Percentiles rank a stretch among this genome's conserved stretches.
phyloP scores from a whole-genome alignment of 2,888 invertebrate genomes.

The Carterocephalus palaemon region DNA sequence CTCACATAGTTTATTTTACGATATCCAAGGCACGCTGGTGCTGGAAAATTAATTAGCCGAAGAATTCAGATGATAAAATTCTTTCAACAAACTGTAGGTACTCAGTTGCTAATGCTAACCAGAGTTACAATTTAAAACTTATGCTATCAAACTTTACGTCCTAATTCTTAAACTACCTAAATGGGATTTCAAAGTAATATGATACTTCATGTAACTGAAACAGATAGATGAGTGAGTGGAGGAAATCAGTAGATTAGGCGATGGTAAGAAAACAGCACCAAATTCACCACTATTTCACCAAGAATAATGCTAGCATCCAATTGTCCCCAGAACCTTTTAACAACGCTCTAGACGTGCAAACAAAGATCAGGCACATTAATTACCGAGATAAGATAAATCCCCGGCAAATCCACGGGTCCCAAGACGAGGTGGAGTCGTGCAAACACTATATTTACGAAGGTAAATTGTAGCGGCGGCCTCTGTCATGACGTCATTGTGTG shows the following conservation, averaged over 20 bases:
- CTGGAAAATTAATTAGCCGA: conserved; percentile 19
- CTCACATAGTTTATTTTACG: conserved; percentile 5
- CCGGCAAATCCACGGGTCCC: conserved; percentile 6
- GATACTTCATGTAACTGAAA: too few relatives aligned
- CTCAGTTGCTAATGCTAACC: conserved; percentile 1
- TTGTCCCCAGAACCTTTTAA: not conserved
- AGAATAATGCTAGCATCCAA: not conserved
- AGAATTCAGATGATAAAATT: conserved; percentile 17
- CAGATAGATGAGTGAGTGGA: too few relatives aligned
- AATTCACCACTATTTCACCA: too few relatives aligned
- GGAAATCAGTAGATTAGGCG: too few relatives aligned
- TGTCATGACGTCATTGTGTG: conserved; percentile 23
- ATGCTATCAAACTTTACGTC: conserved; percentile 9
- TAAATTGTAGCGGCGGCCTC: conserved; percentile 10
- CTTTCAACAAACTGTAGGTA: conserved; percentile 8
- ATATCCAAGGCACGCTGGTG: not conserved
- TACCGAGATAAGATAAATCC: conserved; percentile 12
- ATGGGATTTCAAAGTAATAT: too few relatives aligned
- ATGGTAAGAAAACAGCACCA: too few relatives aligned
- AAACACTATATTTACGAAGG: conserved; percentile 22
- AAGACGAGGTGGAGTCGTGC: conserved; percentile 6
- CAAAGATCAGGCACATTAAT: conserved; percentile 14
- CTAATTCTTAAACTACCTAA: too few relatives aligned
- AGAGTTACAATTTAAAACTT: conserved; percentile 17
- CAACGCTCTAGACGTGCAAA: conserved; percentile 6